A percentile compares a stretch with the other conserved stretches of the same genome.
phyloP scores from a whole-genome alignment of 2,797 vertebrate species.

The Lemur catta region DNA sequence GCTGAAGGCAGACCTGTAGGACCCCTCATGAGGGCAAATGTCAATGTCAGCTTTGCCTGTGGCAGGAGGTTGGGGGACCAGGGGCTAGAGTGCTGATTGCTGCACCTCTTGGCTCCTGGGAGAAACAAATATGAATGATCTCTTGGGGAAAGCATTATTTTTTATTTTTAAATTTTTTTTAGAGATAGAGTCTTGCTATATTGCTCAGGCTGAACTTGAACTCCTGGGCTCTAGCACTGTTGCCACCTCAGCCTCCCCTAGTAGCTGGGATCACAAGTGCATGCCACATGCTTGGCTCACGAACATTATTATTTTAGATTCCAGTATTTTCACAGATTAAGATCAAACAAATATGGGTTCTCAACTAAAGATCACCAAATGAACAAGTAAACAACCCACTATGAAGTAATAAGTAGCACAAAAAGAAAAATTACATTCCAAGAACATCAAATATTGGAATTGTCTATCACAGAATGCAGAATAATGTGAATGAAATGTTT shows the following conservation, averaged over 20 bases:
- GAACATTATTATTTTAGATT: background rate
- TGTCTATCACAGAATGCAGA: background rate
- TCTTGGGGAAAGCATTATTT: background rate
- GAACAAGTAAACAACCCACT: background rate
- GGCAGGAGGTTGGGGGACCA: background rate
- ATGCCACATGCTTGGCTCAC: background rate
- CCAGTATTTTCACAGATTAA: background rate
- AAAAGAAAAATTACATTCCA: background rate
- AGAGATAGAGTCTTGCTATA: background rate
- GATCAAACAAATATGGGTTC: background rate
- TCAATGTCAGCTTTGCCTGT: background rate
- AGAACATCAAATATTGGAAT: background rate
- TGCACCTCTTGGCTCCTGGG: background rate
- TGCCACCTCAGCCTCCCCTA: background rate
- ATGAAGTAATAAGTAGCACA: background rate
- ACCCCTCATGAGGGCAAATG: background rate
- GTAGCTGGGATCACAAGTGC: background rate
- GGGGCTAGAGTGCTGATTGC: background rate
- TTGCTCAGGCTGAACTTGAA: background rate
- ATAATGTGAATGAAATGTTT: background rate
- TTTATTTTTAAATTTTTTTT: background rate
- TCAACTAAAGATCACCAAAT: background rate
- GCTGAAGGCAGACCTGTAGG: background rate
- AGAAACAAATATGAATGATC: background rate
- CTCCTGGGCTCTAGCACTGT: background rate